A percentile compares a stretch with the other conserved stretches of the same genome.
phyloP scores from a whole-genome alignment of 1,140 invertebrate genomes.

The Ips typographus region DNA sequence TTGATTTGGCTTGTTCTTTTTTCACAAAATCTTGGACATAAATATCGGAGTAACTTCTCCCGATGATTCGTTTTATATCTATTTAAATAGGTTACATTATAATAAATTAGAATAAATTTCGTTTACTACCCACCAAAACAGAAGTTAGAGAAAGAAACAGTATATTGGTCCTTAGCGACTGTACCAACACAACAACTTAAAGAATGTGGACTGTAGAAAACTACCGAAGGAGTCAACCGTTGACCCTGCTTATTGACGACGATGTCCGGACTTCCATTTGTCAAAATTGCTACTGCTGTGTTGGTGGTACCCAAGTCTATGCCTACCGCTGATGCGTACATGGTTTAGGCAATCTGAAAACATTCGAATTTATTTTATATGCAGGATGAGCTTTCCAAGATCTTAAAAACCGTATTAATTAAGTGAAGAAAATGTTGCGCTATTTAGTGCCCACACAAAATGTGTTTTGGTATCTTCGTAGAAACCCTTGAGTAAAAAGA shows the following conservation, averaged over 20 bases:
- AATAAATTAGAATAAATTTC: neutral
- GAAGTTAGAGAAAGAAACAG: slow-evolving; percentile 11
- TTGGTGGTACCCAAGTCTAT: slow-evolving; percentile 79
- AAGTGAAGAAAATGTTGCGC: too few species aligned
- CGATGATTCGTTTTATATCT: slow-evolving; percentile 30
- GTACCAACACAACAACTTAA: slow-evolving; percentile 67
- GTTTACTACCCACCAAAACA: slow-evolving; percentile 9
- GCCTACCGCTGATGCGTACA: slow-evolving; percentile 52
- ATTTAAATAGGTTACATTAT: neutral
- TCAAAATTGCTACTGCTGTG: slow-evolving; percentile 76
- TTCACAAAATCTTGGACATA: slow-evolving; percentile 18
- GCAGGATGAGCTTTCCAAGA: too few species aligned
- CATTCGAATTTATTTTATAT: neutral
- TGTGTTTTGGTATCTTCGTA: too few species aligned
- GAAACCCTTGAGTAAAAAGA: too few species aligned
- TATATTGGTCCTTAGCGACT: slow-evolving; percentile 44
- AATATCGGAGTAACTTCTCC: slow-evolving; percentile 17
- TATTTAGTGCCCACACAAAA: too few species aligned
- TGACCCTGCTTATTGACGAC: slow-evolving; percentile 91
- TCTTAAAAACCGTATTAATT: too few species aligned
- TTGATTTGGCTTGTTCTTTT: neutral
- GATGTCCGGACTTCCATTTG: slow-evolving; percentile 81
- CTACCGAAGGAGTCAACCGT: slow-evolving; percentile 74
- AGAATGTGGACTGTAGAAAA: slow-evolving; percentile 57
- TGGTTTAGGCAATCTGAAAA: neutral